Evolutionary conservation across 2,113 vertebrate species (phyloP).

Genomic region (Stomatorhinus ivindoensis): DNA sequence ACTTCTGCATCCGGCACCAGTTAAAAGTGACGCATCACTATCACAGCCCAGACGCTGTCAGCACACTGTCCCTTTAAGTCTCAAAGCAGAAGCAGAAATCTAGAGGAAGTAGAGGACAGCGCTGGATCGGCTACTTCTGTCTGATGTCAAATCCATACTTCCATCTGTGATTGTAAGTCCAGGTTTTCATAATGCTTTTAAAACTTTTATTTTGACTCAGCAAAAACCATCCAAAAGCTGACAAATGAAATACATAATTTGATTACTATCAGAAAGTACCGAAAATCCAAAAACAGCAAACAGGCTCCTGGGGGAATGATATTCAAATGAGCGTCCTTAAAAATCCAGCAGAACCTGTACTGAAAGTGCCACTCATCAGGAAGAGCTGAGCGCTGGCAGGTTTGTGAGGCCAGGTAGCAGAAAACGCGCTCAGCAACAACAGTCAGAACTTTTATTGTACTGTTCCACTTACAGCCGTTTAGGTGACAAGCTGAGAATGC

Average conservation of each 20-base stretch:
- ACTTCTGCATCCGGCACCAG: not conserved
- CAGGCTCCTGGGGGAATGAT: constrained; percentile 2
- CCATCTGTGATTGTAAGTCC: not conserved
- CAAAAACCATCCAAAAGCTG: not conserved
- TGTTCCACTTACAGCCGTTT: constrained; percentile 44
- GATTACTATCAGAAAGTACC: not conserved
- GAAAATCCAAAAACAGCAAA: not conserved
- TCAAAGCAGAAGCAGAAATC: not conserved
- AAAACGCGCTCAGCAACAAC: constrained; percentile 9
- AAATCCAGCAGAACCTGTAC: not conserved
- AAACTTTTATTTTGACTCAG: constrained; percentile 3
- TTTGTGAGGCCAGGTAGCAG: not conserved
- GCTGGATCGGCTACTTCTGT: not conserved
- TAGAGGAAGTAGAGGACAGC: too few species aligned
- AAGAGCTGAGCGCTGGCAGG: not conserved
- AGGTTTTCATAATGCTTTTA: not conserved
- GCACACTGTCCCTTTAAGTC: not conserved
- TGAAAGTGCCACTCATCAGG: not conserved
- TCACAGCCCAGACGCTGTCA: not conserved
- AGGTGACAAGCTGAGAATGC: constrained; percentile 42
- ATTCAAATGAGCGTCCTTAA: not conserved
- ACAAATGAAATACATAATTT: not conserved
- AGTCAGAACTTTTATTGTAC: constrained; percentile 54
- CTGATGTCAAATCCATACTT: not conserved
- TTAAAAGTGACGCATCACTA: not conserved